These are phyloP conservation scores for Drosophila teissieri DNA, from an alignment of 1,140 invertebrate species.

Conservation along the genomic window DNA sequence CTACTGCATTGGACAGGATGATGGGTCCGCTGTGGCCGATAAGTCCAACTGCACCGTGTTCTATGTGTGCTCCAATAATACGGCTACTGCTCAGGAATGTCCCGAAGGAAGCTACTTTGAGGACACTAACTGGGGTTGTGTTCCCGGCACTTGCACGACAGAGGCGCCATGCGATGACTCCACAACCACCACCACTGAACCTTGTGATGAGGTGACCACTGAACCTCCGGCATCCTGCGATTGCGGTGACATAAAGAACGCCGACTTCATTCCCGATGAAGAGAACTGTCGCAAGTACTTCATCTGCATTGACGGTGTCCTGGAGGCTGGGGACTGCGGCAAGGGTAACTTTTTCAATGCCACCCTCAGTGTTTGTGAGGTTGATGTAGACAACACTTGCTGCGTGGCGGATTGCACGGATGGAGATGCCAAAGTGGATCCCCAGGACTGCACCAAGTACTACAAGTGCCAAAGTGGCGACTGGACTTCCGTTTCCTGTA, in stretches of 20 bases:
- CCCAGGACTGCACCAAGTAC: conserved; percentile 51
- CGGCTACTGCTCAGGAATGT: conserved; percentile 35
- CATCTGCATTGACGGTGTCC: conserved; percentile 41
- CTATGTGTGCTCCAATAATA: conserved; percentile 42
- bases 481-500: conserved; percentile 37
- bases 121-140: conserved; percentile 3
- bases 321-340: conserved; percentile 42
- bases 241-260: conserved; percentile 32
- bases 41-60: conserved; percentile 37
- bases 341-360: conserved; percentile 51
- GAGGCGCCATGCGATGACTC: conserved; percentile 15
- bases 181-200: conserved; percentile 15
- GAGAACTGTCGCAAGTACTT: conserved; percentile 49
- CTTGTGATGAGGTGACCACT: conserved; percentile 27
- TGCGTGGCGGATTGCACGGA: conserved; percentile 31
- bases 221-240: conserved; percentile 35
- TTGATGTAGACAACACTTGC: conserved; percentile 40
- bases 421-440: not conserved
- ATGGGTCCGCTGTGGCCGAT: conserved; percentile 39
- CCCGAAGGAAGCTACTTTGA: conserved; percentile 42
- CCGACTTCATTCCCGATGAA: conserved; percentile 20
- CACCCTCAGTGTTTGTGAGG: not conserved
- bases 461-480: conserved; percentile 35
- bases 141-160: conserved; percentile 46
- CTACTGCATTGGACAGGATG: conserved; percentile 51